A percentile compares a stretch with the other conserved stretches of the same genome.
Evolutionary conservation across 2,113 vertebrate genomes (phyloP).

Genomic region (Chascanopsetta lugubris): DNA sequence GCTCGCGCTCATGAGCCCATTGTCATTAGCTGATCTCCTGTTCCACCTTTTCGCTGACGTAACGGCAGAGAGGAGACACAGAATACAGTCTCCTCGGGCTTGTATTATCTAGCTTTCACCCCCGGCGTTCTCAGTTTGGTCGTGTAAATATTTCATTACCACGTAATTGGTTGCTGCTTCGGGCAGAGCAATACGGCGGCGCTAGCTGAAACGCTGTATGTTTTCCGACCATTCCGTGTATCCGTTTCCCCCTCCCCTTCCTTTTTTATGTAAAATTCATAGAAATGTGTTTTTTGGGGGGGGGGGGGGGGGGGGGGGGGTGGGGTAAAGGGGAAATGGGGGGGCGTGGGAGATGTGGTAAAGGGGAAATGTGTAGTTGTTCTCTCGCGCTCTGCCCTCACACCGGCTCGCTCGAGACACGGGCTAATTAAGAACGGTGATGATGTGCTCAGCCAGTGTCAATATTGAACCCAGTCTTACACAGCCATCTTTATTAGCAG

Average conservation of each 20-base stretch:
- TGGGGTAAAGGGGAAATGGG: constrained; percentile 63
- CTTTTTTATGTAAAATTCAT: constrained; percentile 77
- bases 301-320: constrained; percentile 57
- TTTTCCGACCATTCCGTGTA: constrained; percentile 66
- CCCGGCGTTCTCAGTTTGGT: constrained; percentile 79
- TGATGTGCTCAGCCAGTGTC: constrained; percentile 76
- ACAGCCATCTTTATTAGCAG: constrained; percentile 76
- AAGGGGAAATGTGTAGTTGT: constrained; percentile 71
- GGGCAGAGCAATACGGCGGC: constrained; percentile 78
- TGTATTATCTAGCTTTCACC: constrained; percentile 79
- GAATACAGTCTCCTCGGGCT: constrained; percentile 69
- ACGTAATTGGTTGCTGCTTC: constrained; percentile 83
- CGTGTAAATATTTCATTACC: constrained; percentile 85
- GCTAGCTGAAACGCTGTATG: constrained; percentile 67
- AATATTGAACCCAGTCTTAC: constrained; percentile 83
- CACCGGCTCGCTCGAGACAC: constrained; percentile 54
- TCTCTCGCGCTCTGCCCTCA: constrained; percentile 58
- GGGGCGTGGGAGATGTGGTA: constrained; percentile 51
- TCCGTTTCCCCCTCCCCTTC: constrained; percentile 43
- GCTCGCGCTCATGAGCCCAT: constrained; percentile 39
- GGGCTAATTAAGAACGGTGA: constrained; percentile 77
- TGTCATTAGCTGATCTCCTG: constrained; percentile 51
- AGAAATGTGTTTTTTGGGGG: constrained; percentile 58
- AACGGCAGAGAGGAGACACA: constrained; percentile 56
- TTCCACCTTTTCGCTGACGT: constrained; percentile 56